Evolutionary conservation across 2,113 vertebrate genomes (phyloP), one percentile per base, ranked within the genome.

Genomic region (Pterophyllum scalare): DNA sequence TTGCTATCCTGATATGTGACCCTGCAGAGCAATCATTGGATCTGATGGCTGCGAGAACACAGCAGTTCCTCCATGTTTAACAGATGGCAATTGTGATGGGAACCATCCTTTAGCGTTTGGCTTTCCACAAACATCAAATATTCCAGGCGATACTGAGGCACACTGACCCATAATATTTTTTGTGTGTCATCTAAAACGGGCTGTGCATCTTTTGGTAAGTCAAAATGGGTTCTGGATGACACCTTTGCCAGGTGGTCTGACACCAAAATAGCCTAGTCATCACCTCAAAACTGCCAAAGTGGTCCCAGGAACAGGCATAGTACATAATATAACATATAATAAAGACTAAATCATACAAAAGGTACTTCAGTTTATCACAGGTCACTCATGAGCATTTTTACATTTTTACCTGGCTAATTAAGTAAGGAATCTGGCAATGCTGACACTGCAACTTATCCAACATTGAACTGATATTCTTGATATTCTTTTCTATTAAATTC

Each of bases 11-110:
- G 60, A 89, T 83, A 92, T 79, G 72, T 70, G 82, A 79, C 85
- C 87, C 87, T 62, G 76, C 67, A 87, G 90, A 85, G 88, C 77
- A 46, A 88, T 93, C 76, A 87, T 19, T 82, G 75, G 59, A 61
- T 75, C 43, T 74, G 85, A 89, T 84, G 57, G 75, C 80, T 80
- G 75, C 80, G 62, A 58, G 75, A 87, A 83, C 70, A 84, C 81
- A 62, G 87, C 81, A 78, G 74, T 65, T 77, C 61, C 58, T 80
- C 57, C 70, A 84, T 79, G 84, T 82, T 80, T 22, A 89, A 52
- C 88, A 93, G 89, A 89, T 89, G 85, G 83, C 26, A 1, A 72
- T 72, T 72, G 67, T 54, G 67, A 72, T 14, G 26, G 26, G 67
- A 72, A 31, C 19, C 67, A 72, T 72, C 67, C 67, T 72, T 72